Evolutionary conservation across 2,888 invertebrate genomes (phyloP), one percentile per base, ranked within the genome.

Genomic region (Apodemia hepburni): DNA sequence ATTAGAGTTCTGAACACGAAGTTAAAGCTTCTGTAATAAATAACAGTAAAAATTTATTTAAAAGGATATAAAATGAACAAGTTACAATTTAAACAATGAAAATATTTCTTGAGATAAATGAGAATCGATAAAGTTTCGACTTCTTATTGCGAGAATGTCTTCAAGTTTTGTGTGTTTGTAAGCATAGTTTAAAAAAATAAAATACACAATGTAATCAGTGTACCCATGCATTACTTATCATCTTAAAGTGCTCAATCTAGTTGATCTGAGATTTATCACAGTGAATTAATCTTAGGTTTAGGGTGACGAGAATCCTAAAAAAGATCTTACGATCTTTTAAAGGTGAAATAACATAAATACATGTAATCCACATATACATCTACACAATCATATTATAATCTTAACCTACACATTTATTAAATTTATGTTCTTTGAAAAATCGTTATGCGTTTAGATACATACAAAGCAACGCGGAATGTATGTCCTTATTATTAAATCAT

Each of bases 251-350:
- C 47, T 47, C 17, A 8, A 45, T 47, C 47, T 47, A 47, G 17
- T 47, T 47, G 47, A 47, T 47, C 47, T 17, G 47, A 73, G 70
- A 71, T 69, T 78, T 81, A 84, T 84, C 86, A 85, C 85, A 85
- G 84, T 84, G 85, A 86, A 86, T 78, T 78, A 75, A 79, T 74
- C 71, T 73, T 76, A 77, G 71, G 73, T 67, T 65, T 68, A 68
- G 70, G 68, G 66, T 69, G 71, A 70, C 29, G 66, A 68, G 63
- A 59, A 62, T 65, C 65, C 66, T 62, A 61, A 60, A 65, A 58
- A 62, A 65, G 62, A 51, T 57, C 61, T 57, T n/a, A 29, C 29
- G 27, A 57, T 5, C n/a, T 27, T 57, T 57, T 12, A 6, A 57
- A 29, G 57, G 7, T 8, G 61, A 60, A 61, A 49, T 61, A 47